Percentiles rank a stretch among this genome's conserved stretches.
phyloP scores from a whole-genome alignment of 2,113 vertebrate genomes.

The Vulpes ferrilata region DNA sequence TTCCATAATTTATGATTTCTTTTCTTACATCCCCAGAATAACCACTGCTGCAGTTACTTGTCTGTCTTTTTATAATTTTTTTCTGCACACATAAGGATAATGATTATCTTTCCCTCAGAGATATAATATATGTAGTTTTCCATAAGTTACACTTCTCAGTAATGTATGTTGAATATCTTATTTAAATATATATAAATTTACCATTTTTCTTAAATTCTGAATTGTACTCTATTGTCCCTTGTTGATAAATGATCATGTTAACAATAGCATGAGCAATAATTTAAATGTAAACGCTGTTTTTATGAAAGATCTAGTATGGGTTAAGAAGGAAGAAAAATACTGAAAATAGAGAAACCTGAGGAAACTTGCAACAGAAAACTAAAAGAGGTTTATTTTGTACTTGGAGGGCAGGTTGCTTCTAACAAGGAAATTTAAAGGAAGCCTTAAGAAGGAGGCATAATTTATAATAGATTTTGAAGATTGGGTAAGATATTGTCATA shows the following conservation, averaged over 20 bases:
- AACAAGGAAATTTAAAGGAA: slow-evolving; percentile 37
- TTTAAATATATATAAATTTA: background rate
- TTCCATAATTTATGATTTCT: background rate
- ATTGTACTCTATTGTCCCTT: background rate
- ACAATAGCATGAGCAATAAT: background rate
- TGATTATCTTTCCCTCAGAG: background rate
- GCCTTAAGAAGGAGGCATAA: background rate
- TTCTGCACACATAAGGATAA: background rate
- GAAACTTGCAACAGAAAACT: background rate
- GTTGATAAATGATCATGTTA: background rate
- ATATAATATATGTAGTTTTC: background rate
- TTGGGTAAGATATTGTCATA: background rate
- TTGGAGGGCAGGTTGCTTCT: background rate
- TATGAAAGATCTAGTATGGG: background rate
- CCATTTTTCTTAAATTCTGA: background rate
- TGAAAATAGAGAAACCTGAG: background rate
- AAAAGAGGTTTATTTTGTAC: background rate
- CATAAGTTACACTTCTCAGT: background rate
- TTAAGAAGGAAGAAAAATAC: background rate
- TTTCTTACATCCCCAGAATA: background rate
- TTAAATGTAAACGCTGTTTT: background rate
- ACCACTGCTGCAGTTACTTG: background rate
- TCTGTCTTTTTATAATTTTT: background rate
- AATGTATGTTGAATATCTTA: slow-evolving; percentile 17
- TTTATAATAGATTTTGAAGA: slow-evolving; percentile 5